Percentiles rank a stretch among this genome's conserved stretches.
phyloP scores from a whole-genome alignment of 2,888 invertebrate genomes.

The Patella pellucida region DNA sequence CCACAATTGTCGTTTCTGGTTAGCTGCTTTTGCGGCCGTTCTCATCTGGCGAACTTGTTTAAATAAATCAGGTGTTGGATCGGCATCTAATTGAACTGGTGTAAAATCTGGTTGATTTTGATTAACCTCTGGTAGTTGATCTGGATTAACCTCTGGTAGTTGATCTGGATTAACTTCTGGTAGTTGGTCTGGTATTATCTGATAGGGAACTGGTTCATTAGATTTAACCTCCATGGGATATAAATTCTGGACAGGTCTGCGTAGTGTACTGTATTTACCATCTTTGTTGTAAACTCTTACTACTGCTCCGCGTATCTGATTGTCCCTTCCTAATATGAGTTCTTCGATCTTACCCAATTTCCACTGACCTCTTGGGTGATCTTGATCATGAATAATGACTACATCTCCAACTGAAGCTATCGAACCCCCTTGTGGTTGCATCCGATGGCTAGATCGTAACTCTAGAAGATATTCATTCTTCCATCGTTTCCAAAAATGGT shows the following conservation, averaged over 20 bases:
- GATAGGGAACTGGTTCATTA: neutral
- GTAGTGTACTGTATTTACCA: slow-evolving; percentile 4
- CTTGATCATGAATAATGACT: neutral
- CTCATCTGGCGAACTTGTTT: no score
- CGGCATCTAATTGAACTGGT: no score
- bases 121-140: no score
- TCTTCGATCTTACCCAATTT: neutral
- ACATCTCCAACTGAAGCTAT: neutral
- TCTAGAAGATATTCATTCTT: neutral
- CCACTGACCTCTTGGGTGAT: neutral
- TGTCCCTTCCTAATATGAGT: neutral
- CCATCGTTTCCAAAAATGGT: slow-evolving; percentile 2
- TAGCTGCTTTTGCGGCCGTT: no score
- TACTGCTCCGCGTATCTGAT: neutral
- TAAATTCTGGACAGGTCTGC: neutral
- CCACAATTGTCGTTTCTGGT: no score
- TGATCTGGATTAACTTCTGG: no score
- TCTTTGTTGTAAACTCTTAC: neutral
- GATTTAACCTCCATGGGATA: neutral
- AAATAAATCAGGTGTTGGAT: no score
- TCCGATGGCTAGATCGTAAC: neutral
- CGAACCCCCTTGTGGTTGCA: neutral
- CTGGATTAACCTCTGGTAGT: no score
- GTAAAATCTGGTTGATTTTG: no score
- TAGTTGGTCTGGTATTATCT: no score